phyloP scores from a whole-genome alignment of 2,797 vertebrate genomes.

The Macroramphosus scolopax region DNA sequence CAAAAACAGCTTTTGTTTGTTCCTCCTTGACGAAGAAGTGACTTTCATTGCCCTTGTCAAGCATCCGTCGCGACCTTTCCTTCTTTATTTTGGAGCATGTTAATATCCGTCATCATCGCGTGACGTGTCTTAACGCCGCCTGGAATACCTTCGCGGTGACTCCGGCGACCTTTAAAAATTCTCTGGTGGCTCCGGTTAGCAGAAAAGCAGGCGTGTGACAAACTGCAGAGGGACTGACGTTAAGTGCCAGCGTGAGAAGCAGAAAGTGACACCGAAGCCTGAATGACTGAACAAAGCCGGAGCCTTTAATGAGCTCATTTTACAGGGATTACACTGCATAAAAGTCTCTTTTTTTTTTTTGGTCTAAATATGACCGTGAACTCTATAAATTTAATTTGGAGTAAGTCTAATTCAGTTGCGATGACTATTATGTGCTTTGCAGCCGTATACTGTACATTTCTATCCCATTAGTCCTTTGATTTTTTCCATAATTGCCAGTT shows the following conservation, averaged over 20 bases:
- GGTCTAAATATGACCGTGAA: constrained; percentile 2
- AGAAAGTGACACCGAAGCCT: constrained; percentile 7
- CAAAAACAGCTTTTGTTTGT: too few relatives aligned
- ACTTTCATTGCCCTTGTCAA: too few relatives aligned
- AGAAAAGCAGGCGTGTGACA: constrained; percentile 3
- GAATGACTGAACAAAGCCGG: constrained; percentile 2
- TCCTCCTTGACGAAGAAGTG: too few relatives aligned
- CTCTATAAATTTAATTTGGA: constrained; percentile 4
- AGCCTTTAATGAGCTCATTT: constrained; percentile 15
- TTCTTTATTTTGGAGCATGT: constrained; percentile 3
- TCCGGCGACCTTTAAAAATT: background rate
- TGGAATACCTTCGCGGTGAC: too few relatives aligned
- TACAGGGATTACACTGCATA: constrained; percentile 12
- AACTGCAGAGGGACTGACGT: background rate
- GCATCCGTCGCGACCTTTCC: too few relatives aligned
- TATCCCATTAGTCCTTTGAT: constrained; percentile 21
- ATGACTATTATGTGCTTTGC: background rate
- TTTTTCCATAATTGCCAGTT: constrained; percentile 24
- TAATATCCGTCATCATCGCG: background rate
- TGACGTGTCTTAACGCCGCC: background rate
- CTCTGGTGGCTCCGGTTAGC: background rate
- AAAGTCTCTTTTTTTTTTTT: constrained; percentile 9
- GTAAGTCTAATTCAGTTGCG: constrained; percentile 2
- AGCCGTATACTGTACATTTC: constrained; percentile 15
- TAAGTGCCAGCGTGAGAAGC: constrained; percentile 4